Percentiles rank a stretch among this genome's conserved stretches.
Conservation (phyloP, 1,140 invertebrate genomes). For the Camponotus pennsylvanicus region DNA sequence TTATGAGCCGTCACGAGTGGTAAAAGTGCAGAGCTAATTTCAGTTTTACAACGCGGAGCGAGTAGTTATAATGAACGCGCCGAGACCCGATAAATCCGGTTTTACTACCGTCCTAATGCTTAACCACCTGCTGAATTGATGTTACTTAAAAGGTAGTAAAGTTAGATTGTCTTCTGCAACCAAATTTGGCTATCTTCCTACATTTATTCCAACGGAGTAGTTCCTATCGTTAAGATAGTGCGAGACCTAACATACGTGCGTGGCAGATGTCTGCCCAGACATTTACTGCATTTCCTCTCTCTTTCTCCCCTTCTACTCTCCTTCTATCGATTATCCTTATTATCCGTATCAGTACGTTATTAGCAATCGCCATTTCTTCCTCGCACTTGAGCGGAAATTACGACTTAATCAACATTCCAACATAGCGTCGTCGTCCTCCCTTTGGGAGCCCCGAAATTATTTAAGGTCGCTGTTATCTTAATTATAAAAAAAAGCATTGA, state of each 20-base stretch:
- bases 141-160: slow-evolving; percentile 36
- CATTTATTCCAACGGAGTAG: slow-evolving; percentile 1
- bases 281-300: not conserved
- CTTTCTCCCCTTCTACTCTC: not conserved
- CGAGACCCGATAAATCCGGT: slow-evolving; percentile 32
- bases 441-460: not conserved
- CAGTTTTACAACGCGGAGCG: slow-evolving; percentile 10
- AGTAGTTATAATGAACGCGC: slow-evolving; percentile 37
- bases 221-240: not conserved
- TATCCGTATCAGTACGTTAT: slow-evolving; percentile 34
- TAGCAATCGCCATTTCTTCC: not conserved
- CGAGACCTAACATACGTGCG: not conserved
- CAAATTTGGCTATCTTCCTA: slow-evolving; percentile 31
- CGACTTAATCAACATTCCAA: slow-evolving; percentile 7
- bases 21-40: slow-evolving; percentile 40
- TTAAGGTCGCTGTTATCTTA: not conserved
- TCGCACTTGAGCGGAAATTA: slow-evolving; percentile 30
- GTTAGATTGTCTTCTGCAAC: slow-evolving; percentile 28
- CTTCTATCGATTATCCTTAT: slow-evolving; percentile 17
- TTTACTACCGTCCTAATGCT: slow-evolving; percentile 26
- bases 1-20: not conserved
- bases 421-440: not conserved
- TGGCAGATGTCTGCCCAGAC: not conserved
- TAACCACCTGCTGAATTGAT: slow-evolving; percentile 33
- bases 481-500: not conserved